Evolutionary conservation across 2,797 vertebrate genomes (phyloP).

Genomic region (Calcarius lapponicus): DNA sequence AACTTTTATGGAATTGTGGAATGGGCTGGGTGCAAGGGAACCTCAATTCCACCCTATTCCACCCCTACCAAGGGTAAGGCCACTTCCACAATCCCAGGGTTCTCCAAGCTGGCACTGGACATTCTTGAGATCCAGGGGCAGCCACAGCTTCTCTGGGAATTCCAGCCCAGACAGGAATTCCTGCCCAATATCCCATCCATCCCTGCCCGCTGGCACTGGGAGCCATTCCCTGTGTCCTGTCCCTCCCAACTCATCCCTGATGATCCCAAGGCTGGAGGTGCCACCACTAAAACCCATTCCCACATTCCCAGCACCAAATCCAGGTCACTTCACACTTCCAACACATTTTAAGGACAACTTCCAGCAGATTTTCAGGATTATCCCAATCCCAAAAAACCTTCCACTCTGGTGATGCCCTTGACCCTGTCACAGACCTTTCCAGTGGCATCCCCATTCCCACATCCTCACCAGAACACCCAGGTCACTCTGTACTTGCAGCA

Average conservation of each 20-base stretch:
- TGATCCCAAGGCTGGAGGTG: fast-evolving
- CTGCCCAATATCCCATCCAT: fast-evolving
- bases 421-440: too few species aligned
- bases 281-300: not conserved
- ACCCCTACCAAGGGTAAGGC: too few species aligned
- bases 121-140: not conserved
- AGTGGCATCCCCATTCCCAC: not conserved
- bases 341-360: not conserved
- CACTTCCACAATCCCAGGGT: fast-evolving
- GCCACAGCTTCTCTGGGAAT: not conserved
- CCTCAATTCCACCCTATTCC: not conserved
- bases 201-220: not conserved
- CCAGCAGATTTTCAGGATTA: not conserved
- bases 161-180: fast-evolving
- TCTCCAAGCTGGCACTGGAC: fast-evolving
- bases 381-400: not conserved
- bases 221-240: not conserved
- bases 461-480: too few species aligned
- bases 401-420: too few species aligned
- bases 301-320: not conserved
- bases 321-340: not conserved
- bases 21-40: not conserved
- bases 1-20: not conserved
- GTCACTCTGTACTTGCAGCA: not conserved
- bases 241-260: not conserved